Conservation (phyloP, 2,797 vertebrate genomes). For the Corythornis leucogaster region DNA sequence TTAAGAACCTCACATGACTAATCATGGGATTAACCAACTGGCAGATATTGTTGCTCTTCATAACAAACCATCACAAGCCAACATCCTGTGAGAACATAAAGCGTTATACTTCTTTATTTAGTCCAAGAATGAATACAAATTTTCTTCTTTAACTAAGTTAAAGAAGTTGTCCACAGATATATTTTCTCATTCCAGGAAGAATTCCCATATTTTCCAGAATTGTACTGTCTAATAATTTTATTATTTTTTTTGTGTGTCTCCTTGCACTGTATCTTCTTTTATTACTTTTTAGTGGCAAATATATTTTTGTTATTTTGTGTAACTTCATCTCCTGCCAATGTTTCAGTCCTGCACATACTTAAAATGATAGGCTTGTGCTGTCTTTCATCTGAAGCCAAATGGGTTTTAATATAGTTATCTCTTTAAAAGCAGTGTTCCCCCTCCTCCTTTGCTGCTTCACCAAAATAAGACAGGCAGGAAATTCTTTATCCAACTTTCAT, state of each 20-base stretch:
- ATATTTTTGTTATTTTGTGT: neutral
- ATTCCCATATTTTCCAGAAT: neutral
- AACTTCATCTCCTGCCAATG: conserved; percentile 33
- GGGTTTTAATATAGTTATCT: conserved; percentile 28
- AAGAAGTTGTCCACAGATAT: neutral
- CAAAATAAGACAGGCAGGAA: conserved; percentile 46
- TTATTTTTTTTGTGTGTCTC: conserved; percentile 6
- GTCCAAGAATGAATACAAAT: neutral
- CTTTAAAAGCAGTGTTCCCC: conserved; percentile 41
- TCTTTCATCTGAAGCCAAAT: conserved; percentile 74
- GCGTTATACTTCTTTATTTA: neutral
- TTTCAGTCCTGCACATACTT: conserved; percentile 37
- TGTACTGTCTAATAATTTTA: neutral
- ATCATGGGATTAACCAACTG: neutral
- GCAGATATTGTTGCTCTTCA: neutral
- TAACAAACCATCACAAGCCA: neutral
- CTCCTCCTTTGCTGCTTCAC: conserved; percentile 13
- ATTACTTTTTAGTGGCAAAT: neutral
- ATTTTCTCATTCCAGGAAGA: neutral
- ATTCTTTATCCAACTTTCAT: conserved; percentile 46
- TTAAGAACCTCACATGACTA: neutral
- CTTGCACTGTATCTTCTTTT: neutral
- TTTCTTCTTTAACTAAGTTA: neutral
- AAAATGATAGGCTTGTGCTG: neutral
- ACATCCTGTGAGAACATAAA: neutral